Evolutionary conservation across 2,888 invertebrate genomes (phyloP).

Genomic region (Aphrophora alni): DNA sequence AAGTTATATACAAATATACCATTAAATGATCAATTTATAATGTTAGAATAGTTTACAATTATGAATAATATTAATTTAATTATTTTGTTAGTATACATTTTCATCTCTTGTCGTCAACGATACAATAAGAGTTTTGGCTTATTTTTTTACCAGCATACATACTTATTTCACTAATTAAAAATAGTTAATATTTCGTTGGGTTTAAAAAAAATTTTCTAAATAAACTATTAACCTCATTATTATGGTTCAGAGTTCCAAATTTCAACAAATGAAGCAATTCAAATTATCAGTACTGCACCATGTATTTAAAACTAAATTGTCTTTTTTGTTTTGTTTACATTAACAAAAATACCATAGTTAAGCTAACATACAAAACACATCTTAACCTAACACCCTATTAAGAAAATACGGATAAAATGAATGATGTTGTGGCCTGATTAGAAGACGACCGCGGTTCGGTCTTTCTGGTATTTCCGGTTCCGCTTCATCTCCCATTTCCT

Average conservation of each 20-base stretch:
- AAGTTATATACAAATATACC: too few relatives aligned
- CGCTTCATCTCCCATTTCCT: conserved; percentile 34
- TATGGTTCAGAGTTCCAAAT: neutral
- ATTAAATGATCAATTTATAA: too few relatives aligned
- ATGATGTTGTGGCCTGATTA: conserved; percentile 60
- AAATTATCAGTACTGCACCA: neutral
- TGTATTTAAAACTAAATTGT: neutral
- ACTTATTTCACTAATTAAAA: too few relatives aligned
- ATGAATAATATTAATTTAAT: too few relatives aligned
- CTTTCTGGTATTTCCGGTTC: conserved; percentile 52
- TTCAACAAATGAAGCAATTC: neutral
- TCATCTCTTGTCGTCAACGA: too few relatives aligned
- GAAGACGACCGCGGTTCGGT: conserved; percentile 60
- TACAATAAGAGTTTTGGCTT: too few relatives aligned
- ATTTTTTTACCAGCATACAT: too few relatives aligned
- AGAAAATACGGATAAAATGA: conserved; percentile 64
- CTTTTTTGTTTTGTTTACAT: neutral
- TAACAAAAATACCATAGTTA: neutral
- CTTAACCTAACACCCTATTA: conserved; percentile 61
- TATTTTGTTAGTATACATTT: too few relatives aligned
- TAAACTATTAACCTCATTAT: neutral
- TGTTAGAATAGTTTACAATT: too few relatives aligned
- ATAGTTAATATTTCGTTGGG: too few relatives aligned
- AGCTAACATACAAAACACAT: conserved; percentile 12
- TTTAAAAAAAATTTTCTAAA: neutral